A percentile compares a stretch with the other conserved stretches of the same genome.
These are phyloP conservation scores for Eupithecia insigniata DNA, from an alignment of 2,888 invertebrate genomes.

Conservation along the genomic window DNA sequence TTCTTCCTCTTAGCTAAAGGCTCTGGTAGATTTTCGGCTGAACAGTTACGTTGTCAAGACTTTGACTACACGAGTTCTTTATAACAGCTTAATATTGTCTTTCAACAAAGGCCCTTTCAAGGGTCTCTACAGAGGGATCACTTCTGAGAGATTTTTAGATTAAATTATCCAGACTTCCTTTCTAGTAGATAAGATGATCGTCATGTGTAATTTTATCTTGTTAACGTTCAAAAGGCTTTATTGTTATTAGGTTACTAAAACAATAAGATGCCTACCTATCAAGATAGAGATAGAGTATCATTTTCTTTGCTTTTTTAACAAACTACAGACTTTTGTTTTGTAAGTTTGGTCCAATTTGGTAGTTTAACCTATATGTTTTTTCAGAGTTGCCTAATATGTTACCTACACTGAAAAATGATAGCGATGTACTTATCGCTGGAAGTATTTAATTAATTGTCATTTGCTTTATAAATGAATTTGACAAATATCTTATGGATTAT, in stretches of 20 bases:
- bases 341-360: no score
- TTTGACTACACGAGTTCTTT: conserved; percentile 39
- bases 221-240: neutral
- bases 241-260: no score
- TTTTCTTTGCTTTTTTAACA: no score
- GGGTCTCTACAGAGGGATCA: conserved; percentile 7
- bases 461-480: no score
- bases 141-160: conserved; percentile 27
- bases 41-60: conserved; percentile 33
- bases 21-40: conserved; percentile 26
- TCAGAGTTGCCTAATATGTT: no score
- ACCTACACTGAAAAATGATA: neutral
- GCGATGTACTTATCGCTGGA: no score
- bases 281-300: no score
- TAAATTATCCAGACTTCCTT: conserved; percentile 26
- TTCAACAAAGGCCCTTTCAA: conserved; percentile 31
- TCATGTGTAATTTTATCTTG: neutral
- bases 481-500: no score
- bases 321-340: no score
- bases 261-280: no score
- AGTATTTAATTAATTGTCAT: no score
- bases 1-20: conserved; percentile 9
- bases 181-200: neutral
- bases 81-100: conserved; percentile 38
- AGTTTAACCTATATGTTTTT: no score